Base-by-base conservation (phyloP, 2,113 vertebrate species). In the Ciconia boyciana region DNA sequence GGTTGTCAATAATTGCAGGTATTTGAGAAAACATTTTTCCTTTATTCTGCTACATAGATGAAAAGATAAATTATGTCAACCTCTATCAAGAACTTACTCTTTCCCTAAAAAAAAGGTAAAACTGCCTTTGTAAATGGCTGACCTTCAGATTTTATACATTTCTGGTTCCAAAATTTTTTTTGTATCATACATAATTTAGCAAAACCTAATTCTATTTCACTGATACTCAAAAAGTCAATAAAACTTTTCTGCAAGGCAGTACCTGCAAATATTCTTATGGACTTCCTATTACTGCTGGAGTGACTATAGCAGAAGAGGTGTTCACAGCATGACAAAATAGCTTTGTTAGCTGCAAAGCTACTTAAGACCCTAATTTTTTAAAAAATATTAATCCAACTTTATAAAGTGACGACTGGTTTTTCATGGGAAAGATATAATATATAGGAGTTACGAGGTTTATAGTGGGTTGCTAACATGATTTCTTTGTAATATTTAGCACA, bases 291-390 rank as follows among this genome's bases (percentile, higher is more conserved):
- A 96, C 43, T 96, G 51, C 60, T 96, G 58, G 28, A 76, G 66
- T 87, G 60, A 83, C 24, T 32, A 85, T 1, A 89, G 54, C 55
- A 83, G 70, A 92, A 72, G 76, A 96, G 80, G 58, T 91, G 80
- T 25, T 94, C 65, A 96, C 25, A 97, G 66, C 43, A 87, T 71
- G 51, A 96, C 44, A 90, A 96, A 94, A 92, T 14, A 94, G 44
- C 26, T 97, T 96, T 96, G 57, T 88, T 86, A 96, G 64, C 41
- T 95, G 79, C 28, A 94, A 86, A 64, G 48, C 48, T 95, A 91
- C 71, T 92, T 92, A 70, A 34, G 31, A 49, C 46, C 57, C 48
- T 51, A 82, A 54, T 62, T 85, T 62, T 57, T 60, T 0, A 2
- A 85, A 96, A 96, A 80, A 81, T 41, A 76, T 13, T 21, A 95